Percentiles rank a stretch among this genome's conserved stretches.
Evolutionary conservation across 2,797 vertebrate species (phyloP).

Genomic region (Lates japonicus): DNA sequence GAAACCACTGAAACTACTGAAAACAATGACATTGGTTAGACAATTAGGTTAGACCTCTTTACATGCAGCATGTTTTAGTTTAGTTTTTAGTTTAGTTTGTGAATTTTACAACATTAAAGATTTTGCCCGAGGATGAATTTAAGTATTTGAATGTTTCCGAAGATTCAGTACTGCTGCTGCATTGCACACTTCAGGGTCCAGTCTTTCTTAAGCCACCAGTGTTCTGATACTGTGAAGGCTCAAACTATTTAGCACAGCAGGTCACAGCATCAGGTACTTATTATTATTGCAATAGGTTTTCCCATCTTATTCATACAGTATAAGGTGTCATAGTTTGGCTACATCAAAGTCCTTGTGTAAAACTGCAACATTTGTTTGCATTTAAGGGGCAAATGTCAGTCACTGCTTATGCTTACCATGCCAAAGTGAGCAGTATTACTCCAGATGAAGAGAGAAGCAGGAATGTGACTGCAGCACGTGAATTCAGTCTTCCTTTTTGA

Average conservation of each 20-base stretch:
- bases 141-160: constrained; percentile 19
- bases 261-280: not conserved
- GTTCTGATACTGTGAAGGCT: not conserved
- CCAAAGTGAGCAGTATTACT: not conserved
- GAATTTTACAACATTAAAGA: constrained; percentile 38
- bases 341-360: not conserved
- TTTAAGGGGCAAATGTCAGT: not conserved
- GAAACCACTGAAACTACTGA: not conserved
- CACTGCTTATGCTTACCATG: not conserved
- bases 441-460: not conserved
- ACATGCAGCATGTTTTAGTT: constrained; percentile 32
- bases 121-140: constrained; percentile 25
- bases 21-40: not conserved
- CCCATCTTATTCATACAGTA: not conserved
- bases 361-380: not conserved
- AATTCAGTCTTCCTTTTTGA: not conserved
- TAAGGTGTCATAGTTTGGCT: not conserved
- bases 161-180: not conserved
- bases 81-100: constrained; percentile 27
- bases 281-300: not conserved
- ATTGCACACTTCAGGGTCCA: not conserved
- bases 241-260: not conserved
- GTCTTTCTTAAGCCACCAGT: not conserved
- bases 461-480: not conserved
- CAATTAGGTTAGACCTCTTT: not conserved